phyloP scores from a whole-genome alignment of 2,797 vertebrate species.

The Atherinosoma microstoma region DNA sequence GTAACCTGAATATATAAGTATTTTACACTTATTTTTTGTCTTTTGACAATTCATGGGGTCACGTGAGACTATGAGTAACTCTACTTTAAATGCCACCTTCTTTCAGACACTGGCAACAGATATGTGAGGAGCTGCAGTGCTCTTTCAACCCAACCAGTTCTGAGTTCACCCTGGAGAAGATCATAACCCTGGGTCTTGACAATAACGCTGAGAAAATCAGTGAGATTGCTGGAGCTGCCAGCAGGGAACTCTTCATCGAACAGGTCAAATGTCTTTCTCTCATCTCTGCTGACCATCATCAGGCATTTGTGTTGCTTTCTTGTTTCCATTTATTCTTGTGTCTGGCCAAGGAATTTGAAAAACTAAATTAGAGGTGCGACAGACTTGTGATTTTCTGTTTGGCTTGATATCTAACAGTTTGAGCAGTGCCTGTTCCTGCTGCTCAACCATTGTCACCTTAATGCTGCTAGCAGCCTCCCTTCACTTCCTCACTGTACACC shows the following conservation, averaged over 20 bases:
- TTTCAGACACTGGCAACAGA: constrained; percentile 89
- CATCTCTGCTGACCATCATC: not conserved
- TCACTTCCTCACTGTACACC: not conserved
- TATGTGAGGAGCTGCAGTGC: constrained; percentile 83
- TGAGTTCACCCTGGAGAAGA: constrained; percentile 85
- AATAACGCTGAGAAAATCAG: constrained; percentile 83
- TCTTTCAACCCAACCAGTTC: constrained; percentile 84
- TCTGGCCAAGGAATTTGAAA: not conserved
- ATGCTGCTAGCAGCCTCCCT: not conserved
- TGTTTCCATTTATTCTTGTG: not conserved
- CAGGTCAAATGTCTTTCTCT: constrained; percentile 74
- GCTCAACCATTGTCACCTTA: constrained; percentile 36
- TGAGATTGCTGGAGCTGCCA: constrained; percentile 88
- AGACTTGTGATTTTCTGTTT: not conserved
- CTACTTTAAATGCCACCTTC: constrained; percentile 1
- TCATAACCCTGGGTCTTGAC: constrained; percentile 86
- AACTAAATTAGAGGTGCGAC: not conserved
- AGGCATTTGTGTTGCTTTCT: not conserved
- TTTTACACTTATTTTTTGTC: not conserved
- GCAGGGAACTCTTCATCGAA: constrained; percentile 90
- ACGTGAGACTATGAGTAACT: constrained; percentile 6
- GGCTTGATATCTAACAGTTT: not conserved
- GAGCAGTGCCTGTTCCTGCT: not conserved
- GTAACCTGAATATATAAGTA: not conserved
- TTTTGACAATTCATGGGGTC: not conserved